Percentiles rank a stretch among this genome's conserved stretches.
Conservation (phyloP, 1,140 invertebrate genomes). For the Philopotamus ludificatus region DNA sequence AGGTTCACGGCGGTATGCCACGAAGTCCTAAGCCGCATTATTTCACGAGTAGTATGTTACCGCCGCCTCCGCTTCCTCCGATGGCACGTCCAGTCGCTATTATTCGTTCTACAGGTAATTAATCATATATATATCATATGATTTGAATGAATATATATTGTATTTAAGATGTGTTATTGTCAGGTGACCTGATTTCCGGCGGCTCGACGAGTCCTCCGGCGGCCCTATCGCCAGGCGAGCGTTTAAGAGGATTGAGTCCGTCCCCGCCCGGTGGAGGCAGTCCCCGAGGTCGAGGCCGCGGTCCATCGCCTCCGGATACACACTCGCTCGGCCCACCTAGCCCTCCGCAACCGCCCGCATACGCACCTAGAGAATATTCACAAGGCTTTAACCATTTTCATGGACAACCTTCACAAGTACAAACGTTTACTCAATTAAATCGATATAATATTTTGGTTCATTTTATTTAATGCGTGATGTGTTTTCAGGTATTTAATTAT, state of each 20-base stretch:
- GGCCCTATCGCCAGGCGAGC: constrained; percentile 46
- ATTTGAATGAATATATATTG: neutral
- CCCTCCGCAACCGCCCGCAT: constrained; percentile 55
- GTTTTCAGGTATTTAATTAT: constrained; percentile 80
- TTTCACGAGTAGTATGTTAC: constrained; percentile 86
- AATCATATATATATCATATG: neutral
- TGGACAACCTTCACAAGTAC: constrained; percentile 83
- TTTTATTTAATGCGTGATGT: neutral
- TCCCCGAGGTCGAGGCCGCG: constrained; percentile 34
- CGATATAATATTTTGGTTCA: neutral
- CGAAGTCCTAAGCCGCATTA: constrained; percentile 76
- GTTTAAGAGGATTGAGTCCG: constrained; percentile 49
- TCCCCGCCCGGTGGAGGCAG: constrained; percentile 53
- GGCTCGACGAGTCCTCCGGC: constrained; percentile 43
- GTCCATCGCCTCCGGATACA: constrained; percentile 21
- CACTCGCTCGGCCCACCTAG: constrained; percentile 45
- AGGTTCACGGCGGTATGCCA: constrained; percentile 51
- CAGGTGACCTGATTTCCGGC: constrained; percentile 46
- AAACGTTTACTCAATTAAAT: constrained; percentile 44
- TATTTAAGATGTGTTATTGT: neutral
- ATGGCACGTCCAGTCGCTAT: constrained; percentile 96
- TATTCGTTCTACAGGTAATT: constrained; percentile 78
- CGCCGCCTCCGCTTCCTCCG: constrained; percentile 92
- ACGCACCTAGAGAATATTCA: constrained; percentile 60
- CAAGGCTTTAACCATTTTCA: constrained; percentile 89